phyloP scores from a whole-genome alignment of 2,113 vertebrate genomes.

The Pedionomus torquatus region DNA sequence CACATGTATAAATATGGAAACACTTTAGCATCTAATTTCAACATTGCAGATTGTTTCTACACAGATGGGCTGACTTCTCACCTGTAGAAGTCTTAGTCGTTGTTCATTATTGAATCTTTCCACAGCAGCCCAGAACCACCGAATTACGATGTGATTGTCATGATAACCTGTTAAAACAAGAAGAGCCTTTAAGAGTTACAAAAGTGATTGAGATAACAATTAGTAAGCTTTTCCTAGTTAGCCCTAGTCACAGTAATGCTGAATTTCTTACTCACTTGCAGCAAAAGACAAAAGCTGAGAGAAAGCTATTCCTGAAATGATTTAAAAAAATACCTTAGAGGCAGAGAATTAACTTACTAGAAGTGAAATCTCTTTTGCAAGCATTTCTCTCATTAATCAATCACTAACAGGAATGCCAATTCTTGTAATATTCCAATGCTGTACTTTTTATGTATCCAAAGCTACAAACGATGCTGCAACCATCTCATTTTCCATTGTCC shows the following conservation, averaged over 20 bases:
- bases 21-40: neutral
- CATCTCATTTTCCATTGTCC: neutral
- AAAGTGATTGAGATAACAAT: neutral
- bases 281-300: neutral
- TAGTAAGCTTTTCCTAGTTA: neutral
- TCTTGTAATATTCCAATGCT: neutral
- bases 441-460: neutral
- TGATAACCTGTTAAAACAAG: constrained; percentile 88
- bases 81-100: constrained; percentile 94
- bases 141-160: constrained; percentile 98
- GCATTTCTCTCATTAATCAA: neutral
- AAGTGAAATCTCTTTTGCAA: neutral
- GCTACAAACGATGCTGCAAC: neutral
- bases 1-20: neutral
- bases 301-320: neutral
- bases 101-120: constrained; percentile 99
- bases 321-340: neutral
- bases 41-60: neutral
- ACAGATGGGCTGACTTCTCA: constrained; percentile 52
- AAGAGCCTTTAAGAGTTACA: neutral
- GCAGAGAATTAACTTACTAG: neutral
- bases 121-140: constrained; percentile 99
- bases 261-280: neutral
- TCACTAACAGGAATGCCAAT: neutral
- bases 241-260: neutral